A percentile compares a stretch with the other conserved stretches of the same genome.
phyloP scores from a whole-genome alignment of 2,797 vertebrate genomes.

The Buceros bicornis region DNA sequence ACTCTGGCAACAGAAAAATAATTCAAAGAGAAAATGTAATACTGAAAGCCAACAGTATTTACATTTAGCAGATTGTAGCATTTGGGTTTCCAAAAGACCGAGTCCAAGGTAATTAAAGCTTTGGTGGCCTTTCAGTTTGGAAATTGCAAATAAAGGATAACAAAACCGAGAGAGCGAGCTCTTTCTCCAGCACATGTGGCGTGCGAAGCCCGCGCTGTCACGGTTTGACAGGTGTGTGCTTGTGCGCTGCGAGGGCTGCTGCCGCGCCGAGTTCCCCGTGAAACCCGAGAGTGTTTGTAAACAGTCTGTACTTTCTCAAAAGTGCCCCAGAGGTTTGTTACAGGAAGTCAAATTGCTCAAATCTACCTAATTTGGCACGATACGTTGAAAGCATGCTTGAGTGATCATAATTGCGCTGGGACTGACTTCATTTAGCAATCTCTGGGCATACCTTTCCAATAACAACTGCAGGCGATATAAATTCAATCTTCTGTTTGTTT shows the following conservation, averaged over 20 bases:
- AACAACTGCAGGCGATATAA: conserved; percentile 85
- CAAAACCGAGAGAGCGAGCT: neutral
- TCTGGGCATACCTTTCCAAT: conserved; percentile 83
- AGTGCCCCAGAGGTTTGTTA: conserved; percentile 83
- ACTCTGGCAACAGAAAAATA: neutral
- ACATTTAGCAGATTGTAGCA: conserved; percentile 60
- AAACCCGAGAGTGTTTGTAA: conserved; percentile 90
- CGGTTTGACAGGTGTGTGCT: conserved; percentile 84
- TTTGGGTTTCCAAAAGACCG: conserved; percentile 49
- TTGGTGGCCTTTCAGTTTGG: conserved; percentile 62
- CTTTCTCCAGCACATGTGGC: conserved; percentile 62
- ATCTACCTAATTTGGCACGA: conserved; percentile 90
- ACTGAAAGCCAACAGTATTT: conserved; percentile 19
- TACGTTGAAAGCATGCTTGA: conserved; percentile 86
- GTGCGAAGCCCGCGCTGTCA: conserved; percentile 53
- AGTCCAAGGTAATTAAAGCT: conserved; percentile 63
- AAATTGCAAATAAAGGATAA: conserved; percentile 43
- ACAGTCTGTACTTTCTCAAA: conserved; percentile 92
- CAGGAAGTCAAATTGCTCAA: conserved; percentile 90
- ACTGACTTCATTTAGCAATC: conserved; percentile 84
- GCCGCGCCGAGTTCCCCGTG: conserved; percentile 69
- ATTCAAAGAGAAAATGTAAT: neutral
- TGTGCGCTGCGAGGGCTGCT: conserved; percentile 51
- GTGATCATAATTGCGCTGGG: conserved; percentile 87
- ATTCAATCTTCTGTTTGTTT: conserved; percentile 82